Conservation (phyloP, 37 sponge, comb jelly and placozoan species). For the Beroe forskalii region DNA sequence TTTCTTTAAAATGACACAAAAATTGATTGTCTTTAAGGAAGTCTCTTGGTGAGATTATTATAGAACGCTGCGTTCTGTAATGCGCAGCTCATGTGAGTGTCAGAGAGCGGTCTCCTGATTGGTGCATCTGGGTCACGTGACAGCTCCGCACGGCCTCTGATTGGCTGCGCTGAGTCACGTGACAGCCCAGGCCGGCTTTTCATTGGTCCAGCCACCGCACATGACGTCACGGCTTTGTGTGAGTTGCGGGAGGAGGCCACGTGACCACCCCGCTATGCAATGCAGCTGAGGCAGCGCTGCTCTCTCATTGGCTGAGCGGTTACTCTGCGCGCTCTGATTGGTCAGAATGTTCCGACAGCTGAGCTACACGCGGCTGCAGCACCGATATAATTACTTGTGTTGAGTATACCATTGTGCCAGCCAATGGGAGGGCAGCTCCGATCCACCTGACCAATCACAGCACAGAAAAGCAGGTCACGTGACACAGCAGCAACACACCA, state of each 20-base stretch:
- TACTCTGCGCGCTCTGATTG: background rate
- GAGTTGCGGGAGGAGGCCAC: background rate
- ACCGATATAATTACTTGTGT: constrained; percentile 49
- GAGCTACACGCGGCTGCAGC: background rate
- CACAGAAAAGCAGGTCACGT: background rate
- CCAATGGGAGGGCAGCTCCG: background rate
- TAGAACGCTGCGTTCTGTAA: background rate
- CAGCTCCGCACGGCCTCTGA: background rate
- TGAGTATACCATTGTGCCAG: background rate
- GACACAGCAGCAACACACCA: background rate
- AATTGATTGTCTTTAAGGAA: background rate
- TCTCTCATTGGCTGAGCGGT: background rate
- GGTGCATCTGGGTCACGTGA: constrained; percentile 9
- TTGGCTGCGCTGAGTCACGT: background rate
- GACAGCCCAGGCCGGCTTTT: background rate
- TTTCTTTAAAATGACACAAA: background rate
- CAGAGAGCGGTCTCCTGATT: constrained; percentile 9
- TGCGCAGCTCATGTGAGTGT: constrained; percentile 26
- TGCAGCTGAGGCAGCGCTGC: background rate
- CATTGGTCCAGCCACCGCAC: background rate
- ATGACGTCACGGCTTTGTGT: background rate
- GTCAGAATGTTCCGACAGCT: background rate
- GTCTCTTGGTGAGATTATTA: background rate
- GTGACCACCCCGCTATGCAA: background rate
- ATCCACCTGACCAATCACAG: background rate